Conservation (phyloP, 2,113 vertebrate genomes). For the Lycaon pictus region DNA sequence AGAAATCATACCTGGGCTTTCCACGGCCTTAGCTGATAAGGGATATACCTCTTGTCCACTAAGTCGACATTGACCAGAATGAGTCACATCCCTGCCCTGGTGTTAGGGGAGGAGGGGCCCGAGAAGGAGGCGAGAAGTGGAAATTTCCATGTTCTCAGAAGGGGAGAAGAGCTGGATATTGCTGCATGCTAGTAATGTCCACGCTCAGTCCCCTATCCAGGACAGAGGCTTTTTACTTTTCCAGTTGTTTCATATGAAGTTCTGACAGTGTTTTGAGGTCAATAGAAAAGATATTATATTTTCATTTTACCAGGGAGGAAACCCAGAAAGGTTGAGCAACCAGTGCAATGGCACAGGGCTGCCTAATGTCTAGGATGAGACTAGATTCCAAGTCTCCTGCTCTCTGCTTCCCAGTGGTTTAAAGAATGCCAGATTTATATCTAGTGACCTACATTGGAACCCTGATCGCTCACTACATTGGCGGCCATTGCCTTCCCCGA, state of each 20-base stretch:
- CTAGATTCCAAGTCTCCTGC: not conserved
- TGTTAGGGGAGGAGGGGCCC: not conserved
- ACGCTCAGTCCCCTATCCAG: not conserved
- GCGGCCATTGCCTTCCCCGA: not conserved
- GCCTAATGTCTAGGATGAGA: not conserved
- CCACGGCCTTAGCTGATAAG: not conserved
- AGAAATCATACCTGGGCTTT: not conserved
- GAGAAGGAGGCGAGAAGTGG: not conserved
- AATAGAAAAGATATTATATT: not conserved
- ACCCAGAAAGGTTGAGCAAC: not conserved
- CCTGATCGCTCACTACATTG: not conserved
- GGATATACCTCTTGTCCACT: not conserved
- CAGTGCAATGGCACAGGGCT: not conserved
- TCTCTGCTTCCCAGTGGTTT: not conserved
- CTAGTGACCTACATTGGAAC: not conserved
- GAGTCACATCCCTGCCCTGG: not conserved
- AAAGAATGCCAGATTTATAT: not conserved
- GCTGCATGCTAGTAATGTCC: rapidly evolving
- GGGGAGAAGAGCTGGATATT: not conserved
- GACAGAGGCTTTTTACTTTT: not conserved
- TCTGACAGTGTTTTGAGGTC: not conserved
- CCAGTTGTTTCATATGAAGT: not conserved
- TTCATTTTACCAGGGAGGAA: not conserved
- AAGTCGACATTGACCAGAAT: not conserved
- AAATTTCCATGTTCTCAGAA: not conserved